phyloP scores from a whole-genome alignment of 2,797 vertebrate species.

The Cuniculus paca region DNA sequence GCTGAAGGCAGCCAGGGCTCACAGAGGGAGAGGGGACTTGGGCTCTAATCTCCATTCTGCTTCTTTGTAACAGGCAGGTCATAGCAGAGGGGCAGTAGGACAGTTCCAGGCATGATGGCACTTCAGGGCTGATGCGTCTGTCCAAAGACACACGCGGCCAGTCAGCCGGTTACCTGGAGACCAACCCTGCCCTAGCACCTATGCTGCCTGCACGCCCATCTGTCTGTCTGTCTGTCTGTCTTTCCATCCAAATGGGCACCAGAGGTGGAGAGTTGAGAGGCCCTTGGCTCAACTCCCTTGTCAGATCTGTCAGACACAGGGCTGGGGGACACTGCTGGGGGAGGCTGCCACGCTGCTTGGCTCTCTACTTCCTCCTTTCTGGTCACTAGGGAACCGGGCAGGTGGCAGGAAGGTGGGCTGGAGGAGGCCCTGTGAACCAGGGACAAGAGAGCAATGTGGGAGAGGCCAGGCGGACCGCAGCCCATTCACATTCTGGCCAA shows the following conservation, averaged over 20 bases:
- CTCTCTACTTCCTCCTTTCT: background rate
- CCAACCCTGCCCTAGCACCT: background rate
- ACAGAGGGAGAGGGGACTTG: background rate
- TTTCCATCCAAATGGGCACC: background rate
- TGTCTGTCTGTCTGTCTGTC: background rate
- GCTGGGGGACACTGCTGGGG: background rate
- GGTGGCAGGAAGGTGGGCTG: background rate
- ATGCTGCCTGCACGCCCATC: background rate
- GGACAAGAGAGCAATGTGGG: background rate
- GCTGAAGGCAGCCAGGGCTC: background rate
- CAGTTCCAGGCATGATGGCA: background rate
- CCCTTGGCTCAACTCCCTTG: background rate
- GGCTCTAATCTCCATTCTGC: background rate
- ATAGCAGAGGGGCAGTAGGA: background rate
- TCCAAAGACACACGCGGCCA: background rate
- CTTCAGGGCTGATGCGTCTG: background rate
- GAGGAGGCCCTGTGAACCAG: background rate
- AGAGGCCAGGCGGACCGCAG: background rate
- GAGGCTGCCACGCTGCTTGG: background rate
- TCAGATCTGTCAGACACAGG: fast-evolving
- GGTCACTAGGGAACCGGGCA: background rate
- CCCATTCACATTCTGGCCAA: background rate
- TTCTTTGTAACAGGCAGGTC: background rate
- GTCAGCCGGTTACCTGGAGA: background rate
- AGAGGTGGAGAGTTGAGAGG: fast-evolving